These are phyloP conservation scores for Scaptomyza hsui DNA, from an alignment of 1,140 invertebrate species.

Conservation along the genomic window DNA sequence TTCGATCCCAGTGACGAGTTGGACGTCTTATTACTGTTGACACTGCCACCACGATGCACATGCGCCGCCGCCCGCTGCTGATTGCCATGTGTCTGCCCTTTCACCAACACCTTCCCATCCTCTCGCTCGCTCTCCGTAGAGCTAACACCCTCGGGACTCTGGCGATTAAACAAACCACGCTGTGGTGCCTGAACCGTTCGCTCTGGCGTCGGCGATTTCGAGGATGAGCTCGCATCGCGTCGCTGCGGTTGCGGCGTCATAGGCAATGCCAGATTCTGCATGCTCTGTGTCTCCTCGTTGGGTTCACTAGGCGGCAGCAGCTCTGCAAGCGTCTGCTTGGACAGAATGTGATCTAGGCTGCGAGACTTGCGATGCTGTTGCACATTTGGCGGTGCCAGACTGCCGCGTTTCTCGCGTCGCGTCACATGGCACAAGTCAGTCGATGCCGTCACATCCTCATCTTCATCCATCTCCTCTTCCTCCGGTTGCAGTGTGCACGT, in stretches of 20 bases:
- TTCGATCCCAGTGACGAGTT: conserved; percentile 70
- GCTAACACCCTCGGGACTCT: conserved; percentile 80
- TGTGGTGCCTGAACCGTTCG: conserved; percentile 23
- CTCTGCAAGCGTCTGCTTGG: conserved; percentile 83
- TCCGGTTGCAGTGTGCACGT: conserved; percentile 74
- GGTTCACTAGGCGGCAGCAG: conserved; percentile 62
- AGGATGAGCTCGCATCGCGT: conserved; percentile 60
- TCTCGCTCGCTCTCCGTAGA: conserved; percentile 78
- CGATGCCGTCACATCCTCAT: neutral
- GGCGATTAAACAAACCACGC: conserved; percentile 38
- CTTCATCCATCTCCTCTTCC: conserved; percentile 33
- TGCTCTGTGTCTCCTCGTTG: conserved; percentile 82
- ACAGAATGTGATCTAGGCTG: conserved; percentile 88
- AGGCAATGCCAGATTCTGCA: conserved; percentile 81
- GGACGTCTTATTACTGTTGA: conserved; percentile 70
- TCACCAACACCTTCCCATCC: conserved; percentile 46
- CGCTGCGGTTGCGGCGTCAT: conserved; percentile 67
- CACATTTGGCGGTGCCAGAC: conserved; percentile 52
- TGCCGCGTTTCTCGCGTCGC: conserved; percentile 62
- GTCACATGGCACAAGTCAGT: conserved; percentile 35
- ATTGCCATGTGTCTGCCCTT: conserved; percentile 45
- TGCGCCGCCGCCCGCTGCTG: conserved; percentile 75
- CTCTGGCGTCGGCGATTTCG: conserved; percentile 68
- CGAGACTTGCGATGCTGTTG: conserved; percentile 86
- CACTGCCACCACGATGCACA: conserved; percentile 76